phyloP scores from a whole-genome alignment of 2,888 invertebrate genomes.

The Acholoe squamosa region DNA sequence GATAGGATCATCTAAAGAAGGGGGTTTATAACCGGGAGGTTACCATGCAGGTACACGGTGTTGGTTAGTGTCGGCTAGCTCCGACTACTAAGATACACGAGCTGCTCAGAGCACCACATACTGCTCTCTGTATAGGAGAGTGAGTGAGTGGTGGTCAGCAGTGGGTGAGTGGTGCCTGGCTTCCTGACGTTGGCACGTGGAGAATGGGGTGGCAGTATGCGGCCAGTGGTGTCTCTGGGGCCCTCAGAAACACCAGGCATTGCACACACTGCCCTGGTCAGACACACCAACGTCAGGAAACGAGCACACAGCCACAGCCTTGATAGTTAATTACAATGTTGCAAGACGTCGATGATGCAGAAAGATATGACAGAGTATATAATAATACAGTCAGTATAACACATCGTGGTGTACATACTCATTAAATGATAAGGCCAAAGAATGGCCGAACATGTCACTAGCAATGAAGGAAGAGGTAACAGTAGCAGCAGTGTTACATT shows the following conservation, averaged over 20 bases:
- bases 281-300: constrained; percentile 25
- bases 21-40: constrained; percentile 23
- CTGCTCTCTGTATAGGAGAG: not conserved
- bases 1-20: constrained; percentile 41
- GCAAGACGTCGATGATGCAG: constrained; percentile 41
- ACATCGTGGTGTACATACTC: constrained; percentile 28
- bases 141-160: not conserved
- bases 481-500: constrained; percentile 35
- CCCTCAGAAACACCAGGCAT: constrained; percentile 50
- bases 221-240: constrained; percentile 53
- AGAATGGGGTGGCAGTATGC: not conserved
- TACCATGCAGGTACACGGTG: constrained; percentile 43
- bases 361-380: constrained; percentile 27
- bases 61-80: constrained; percentile 23
- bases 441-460: constrained; percentile 26
- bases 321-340: constrained; percentile 19
- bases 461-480: constrained; percentile 38
- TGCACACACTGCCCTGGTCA: constrained; percentile 24
- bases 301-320: constrained; percentile 6
- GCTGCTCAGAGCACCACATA: not conserved
- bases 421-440: constrained; percentile 31
- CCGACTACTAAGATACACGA: not conserved
- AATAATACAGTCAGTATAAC: not conserved
- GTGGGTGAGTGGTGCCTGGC: not conserved
- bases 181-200: not conserved